Evolutionary conservation across 2,797 vertebrate species (phyloP).

Genomic region (Vultur gryphus): DNA sequence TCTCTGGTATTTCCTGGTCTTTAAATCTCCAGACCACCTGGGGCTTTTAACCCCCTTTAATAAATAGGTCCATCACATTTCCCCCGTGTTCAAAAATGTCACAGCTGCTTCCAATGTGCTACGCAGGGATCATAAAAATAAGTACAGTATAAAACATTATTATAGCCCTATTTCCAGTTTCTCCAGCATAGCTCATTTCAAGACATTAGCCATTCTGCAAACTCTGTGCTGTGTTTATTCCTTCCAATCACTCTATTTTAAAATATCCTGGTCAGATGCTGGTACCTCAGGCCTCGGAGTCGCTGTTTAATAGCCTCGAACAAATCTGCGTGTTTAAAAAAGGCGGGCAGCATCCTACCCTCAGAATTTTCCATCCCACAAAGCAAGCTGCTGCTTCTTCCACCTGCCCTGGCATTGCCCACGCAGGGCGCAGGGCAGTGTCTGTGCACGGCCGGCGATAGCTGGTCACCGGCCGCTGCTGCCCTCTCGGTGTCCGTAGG

Average conservation of each 20-base stretch:
- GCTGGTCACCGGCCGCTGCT: rapidly evolving
- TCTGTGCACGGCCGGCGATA: rapidly evolving
- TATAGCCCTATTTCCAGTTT: neutral
- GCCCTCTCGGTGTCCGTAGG: rapidly evolving
- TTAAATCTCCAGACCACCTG: slow-evolving; percentile 62
- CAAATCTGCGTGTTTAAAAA: neutral
- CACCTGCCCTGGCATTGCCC: neutral
- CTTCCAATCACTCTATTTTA: neutral
- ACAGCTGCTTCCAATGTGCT: slow-evolving; percentile 59
- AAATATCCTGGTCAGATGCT: neutral
- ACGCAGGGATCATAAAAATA: slow-evolving; percentile 24
- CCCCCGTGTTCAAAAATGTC: neutral
- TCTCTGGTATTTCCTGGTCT: slow-evolving; percentile 57
- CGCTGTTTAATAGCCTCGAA: neutral
- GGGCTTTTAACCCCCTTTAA: slow-evolving; percentile 54
- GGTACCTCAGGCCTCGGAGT: neutral
- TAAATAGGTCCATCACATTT: slow-evolving; percentile 58
- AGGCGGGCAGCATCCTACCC: neutral
- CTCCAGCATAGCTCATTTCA: neutral
- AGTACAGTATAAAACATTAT: slow-evolving; percentile 49
- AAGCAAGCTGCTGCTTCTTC: neutral
- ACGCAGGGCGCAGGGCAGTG: rapidly evolving
- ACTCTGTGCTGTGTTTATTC: neutral
- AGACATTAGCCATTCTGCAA: neutral
- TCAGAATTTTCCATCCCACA: neutral